Evolutionary conservation across 2,113 vertebrate genomes (phyloP).

Genomic region (Mus spicilegus): DNA sequence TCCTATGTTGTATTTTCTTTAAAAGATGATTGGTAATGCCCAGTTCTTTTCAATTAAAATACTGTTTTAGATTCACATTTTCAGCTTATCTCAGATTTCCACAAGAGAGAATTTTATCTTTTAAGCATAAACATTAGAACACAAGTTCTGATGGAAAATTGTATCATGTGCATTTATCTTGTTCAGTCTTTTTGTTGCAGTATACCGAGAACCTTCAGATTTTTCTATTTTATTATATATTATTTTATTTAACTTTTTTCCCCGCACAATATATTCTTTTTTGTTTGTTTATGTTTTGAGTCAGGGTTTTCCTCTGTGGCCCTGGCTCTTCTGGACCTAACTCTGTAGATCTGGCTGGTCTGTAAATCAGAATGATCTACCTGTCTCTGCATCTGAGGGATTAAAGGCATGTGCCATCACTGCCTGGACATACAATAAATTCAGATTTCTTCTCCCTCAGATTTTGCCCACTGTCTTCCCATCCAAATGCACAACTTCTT

Average conservation of each 20-base stretch:
- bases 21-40: background rate
- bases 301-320: background rate
- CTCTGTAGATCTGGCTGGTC: background rate
- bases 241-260: background rate
- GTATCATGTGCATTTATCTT: background rate
- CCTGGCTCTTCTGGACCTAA: background rate
- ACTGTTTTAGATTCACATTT: conserved; percentile 34
- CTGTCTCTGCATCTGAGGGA: background rate
- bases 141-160: background rate
- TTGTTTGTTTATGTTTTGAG: background rate
- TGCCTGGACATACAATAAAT: background rate
- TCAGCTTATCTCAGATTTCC: conserved; percentile 22
- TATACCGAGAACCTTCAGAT: background rate
- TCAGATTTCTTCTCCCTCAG: background rate
- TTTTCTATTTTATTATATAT: background rate
- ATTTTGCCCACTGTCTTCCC: background rate
- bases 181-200: background rate
- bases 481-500: background rate
- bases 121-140: background rate
- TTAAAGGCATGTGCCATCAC: background rate
- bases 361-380: background rate
- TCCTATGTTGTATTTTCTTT: background rate
- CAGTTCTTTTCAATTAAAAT: background rate
- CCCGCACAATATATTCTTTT: background rate
- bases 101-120: conserved; percentile 23